Base-by-base conservation (phyloP, 2,113 vertebrate genomes). In the Onychostruthus taczanowskii region DNA sequence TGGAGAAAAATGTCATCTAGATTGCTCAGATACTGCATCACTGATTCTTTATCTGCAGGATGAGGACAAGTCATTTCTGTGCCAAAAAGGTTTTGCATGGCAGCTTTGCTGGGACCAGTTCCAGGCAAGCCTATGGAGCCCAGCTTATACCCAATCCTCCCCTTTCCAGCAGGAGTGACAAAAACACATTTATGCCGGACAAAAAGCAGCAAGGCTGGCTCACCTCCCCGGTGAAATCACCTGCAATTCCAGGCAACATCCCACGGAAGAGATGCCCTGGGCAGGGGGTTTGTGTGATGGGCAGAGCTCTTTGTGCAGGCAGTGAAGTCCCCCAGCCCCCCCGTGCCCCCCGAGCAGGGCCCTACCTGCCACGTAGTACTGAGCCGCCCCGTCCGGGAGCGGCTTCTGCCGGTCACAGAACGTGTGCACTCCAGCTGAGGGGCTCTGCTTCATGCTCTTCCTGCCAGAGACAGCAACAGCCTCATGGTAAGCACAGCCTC, bases 351-450 rank as follows among this genome's bases (percentile, higher is more conserved):
- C 15, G 33, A n/a, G 55, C 37, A 30, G 10, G 23, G 37, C 50
- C 87, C 13, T 97, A 99, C 99, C 99, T 98, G 99, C 99, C 39
- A 99, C 99, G 20, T 99, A 99, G 97, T 99, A 99, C 97, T 99
- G 99, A 7, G 99, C 99, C 0, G 99, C 99, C 24, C 98, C 99
- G 0, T 99, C 99, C 0, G 99, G 99, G 83, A 99, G 99, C 23
- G 99, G 98, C 39, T 99, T 99, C 97, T 99, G 98, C 43, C 98
- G 97, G 73, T 99, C 99, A 73, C 99, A 99, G 97, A 99, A 99
- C 0, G 99, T 99, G 93, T 99, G 99, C 55, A 99, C 98, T 15
- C 98, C 98, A 49, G 99, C 98, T 7, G 98, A 98, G 39, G 98
- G 98, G 77, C 97, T 98, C 98, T 99, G 99, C 96, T 97, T 98